Evolutionary conservation across 2,113 vertebrate genomes (phyloP).

Genomic region (Rhinogobius similis): DNA sequence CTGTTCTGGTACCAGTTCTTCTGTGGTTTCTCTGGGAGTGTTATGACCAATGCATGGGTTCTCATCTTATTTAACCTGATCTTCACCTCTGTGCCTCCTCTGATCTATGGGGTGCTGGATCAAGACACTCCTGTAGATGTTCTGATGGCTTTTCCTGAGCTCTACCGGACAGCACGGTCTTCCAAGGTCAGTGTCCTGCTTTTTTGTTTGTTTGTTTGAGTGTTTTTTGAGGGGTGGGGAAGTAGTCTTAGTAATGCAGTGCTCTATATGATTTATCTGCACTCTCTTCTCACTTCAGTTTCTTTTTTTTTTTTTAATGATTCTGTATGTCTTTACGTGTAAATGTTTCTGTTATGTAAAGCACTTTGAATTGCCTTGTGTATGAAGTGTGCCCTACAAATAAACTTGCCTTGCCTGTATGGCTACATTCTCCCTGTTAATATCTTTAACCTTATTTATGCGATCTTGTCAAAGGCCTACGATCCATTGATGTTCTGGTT

Average conservation of each 20-base stretch:
- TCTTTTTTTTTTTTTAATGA: too few relatives aligned
- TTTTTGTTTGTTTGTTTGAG: not conserved
- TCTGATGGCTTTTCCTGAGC: slow-evolving; percentile 80
- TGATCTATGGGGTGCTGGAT: slow-evolving; percentile 89
- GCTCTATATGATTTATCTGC: too few relatives aligned
- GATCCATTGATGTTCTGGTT: slow-evolving; percentile 70
- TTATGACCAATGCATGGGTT: slow-evolving; percentile 95
- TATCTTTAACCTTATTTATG: not conserved
- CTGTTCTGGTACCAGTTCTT: slow-evolving; percentile 99
- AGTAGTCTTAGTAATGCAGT: not conserved
- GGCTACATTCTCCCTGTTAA: not conserved
- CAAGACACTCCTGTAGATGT: slow-evolving; percentile 81
- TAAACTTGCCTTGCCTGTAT: too few relatives aligned
- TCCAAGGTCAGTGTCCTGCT: slow-evolving; percentile 54
- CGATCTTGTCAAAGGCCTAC: slow-evolving; percentile 52
- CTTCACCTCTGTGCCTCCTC: slow-evolving; percentile 92
- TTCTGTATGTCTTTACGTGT: too few relatives aligned
- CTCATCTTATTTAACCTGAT: slow-evolving; percentile 95
- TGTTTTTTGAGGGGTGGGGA: not conserved
- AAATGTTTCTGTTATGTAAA: too few relatives aligned
- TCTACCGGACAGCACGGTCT: slow-evolving; percentile 82
- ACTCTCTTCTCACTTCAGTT: too few relatives aligned
- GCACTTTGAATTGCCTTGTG: too few relatives aligned
- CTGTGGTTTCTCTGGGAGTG: slow-evolving; percentile 91
- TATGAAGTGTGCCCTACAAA: too few relatives aligned